A percentile compares a stretch with the other conserved stretches of the same genome.
Conservation (phyloP, 1,140 invertebrate species). For the Prorops nasuta region DNA sequence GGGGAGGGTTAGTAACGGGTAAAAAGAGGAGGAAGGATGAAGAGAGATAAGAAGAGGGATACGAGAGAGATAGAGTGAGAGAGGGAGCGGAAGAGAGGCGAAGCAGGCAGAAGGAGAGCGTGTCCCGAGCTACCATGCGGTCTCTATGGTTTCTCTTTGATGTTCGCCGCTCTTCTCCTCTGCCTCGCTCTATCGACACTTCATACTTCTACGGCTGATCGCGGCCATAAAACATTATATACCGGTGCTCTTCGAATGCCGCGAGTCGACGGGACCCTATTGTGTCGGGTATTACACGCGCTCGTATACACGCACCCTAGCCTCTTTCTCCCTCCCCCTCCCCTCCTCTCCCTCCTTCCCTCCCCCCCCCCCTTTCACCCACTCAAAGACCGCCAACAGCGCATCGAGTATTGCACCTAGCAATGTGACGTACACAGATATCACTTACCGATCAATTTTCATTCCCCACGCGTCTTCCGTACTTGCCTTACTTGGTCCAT, state of each 20-base stretch:
- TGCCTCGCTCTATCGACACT: constrained; percentile 58
- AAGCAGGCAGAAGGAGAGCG: constrained; percentile 2
- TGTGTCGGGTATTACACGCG: constrained; percentile 22
- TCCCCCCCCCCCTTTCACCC: too few species aligned
- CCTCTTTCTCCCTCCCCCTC: background rate
- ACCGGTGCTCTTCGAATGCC: constrained; percentile 33
- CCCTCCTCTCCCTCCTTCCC: background rate
- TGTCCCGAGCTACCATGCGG: constrained; percentile 44
- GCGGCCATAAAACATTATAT: constrained; percentile 55
- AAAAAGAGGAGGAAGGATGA: constrained; percentile 6
- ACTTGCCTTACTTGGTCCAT: too few species aligned
- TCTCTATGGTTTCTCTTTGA: constrained; percentile 48
- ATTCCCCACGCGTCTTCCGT: too few species aligned
- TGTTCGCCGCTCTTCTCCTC: constrained; percentile 55
- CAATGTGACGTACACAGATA: too few species aligned
- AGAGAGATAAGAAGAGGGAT: constrained; percentile 3
- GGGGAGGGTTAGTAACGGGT: background rate
- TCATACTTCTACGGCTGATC: constrained; percentile 57
- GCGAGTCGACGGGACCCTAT: constrained; percentile 21
- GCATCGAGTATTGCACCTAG: too few species aligned
- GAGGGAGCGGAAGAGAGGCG: background rate
- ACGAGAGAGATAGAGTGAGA: background rate
- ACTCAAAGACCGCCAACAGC: too few species aligned
- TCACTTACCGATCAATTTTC: too few species aligned
- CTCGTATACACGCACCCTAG: background rate